These are phyloP conservation scores for Cotesia vestalis DNA, from an alignment of 1,140 invertebrate genomes.

Conservation along the genomic window DNA sequence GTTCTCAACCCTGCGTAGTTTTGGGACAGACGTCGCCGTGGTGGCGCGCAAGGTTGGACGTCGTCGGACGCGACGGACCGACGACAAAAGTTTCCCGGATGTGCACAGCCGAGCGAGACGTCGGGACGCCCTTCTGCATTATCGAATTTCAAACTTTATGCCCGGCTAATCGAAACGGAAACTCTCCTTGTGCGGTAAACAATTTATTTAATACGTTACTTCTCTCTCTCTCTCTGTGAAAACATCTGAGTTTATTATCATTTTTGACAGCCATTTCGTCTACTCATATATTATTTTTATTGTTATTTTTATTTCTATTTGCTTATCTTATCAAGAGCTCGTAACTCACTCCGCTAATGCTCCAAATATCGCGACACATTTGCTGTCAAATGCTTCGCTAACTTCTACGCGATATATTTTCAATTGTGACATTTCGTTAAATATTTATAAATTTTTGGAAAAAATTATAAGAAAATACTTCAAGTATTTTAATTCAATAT, in stretches of 20 bases:
- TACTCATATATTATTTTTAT: not conserved
- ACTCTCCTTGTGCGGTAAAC: conserved; percentile 37
- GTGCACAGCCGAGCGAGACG: conserved; percentile 39
- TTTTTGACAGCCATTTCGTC: not conserved
- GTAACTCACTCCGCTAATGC: too few species aligned
- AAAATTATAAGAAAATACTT: too few species aligned
- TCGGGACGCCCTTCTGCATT: conserved; percentile 39
- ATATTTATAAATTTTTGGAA: too few species aligned
- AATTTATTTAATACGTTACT: conserved; percentile 37
- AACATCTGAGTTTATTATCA: conserved; percentile 9
- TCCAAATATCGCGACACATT: not conserved
- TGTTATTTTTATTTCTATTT: too few species aligned
- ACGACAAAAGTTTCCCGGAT: conserved; percentile 39
- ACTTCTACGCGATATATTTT: too few species aligned
- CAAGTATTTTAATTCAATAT: too few species aligned
- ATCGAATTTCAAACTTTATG: conserved; percentile 39
- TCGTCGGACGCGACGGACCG: conserved; percentile 39
- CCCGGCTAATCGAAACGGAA: conserved; percentile 38
- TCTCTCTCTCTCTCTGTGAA: not conserved
- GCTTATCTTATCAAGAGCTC: too few species aligned
- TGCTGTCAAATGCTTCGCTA: too few species aligned
- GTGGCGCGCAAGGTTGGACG: conserved; percentile 29
- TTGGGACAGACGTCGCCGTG: conserved; percentile 31
- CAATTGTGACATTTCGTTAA: too few species aligned
- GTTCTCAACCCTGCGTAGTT: too few species aligned